Conservation (phyloP, 2,888 invertebrate genomes). For the Ethmia dodecea region DNA sequence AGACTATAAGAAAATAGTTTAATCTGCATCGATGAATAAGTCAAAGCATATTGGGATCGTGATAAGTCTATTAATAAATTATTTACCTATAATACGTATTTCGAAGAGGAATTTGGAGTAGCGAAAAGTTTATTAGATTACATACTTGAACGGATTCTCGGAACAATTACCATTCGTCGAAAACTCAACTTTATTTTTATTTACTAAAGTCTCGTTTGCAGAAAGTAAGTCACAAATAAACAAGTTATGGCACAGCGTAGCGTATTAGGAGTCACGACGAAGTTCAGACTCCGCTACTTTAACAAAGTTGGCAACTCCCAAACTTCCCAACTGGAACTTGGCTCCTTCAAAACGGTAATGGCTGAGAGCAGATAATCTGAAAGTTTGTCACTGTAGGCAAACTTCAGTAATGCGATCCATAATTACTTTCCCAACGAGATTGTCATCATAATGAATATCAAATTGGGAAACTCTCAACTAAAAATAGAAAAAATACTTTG, state of each 20-base stretch:
- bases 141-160: too few relatives aligned
- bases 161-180: too few relatives aligned
- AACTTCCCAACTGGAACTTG: conserved; percentile 47
- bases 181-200: too few relatives aligned
- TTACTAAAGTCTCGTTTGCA: too few relatives aligned
- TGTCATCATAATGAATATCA: conserved; percentile 22
- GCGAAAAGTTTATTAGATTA: too few relatives aligned
- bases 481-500: too few relatives aligned
- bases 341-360: conserved; percentile 56
- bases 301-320: conserved; percentile 43
- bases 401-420: conserved; percentile 49
- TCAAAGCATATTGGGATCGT: too few relatives aligned
- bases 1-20: conserved; percentile 34
- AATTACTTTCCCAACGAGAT: conserved; percentile 44
- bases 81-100: too few relatives aligned
- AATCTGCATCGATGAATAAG: conserved; percentile 22
- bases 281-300: conserved; percentile 34
- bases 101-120: too few relatives aligned
- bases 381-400: conserved; percentile 52
- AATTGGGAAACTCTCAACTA: too few relatives aligned
- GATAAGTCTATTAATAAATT: too few relatives aligned
- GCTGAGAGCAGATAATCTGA: conserved; percentile 57
- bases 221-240: conserved; percentile 35
- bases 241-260: conserved; percentile 36
- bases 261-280: conserved; percentile 27